phyloP scores from a whole-genome alignment of 2,888 invertebrate species.

The Steinernema scapterisci region DNA sequence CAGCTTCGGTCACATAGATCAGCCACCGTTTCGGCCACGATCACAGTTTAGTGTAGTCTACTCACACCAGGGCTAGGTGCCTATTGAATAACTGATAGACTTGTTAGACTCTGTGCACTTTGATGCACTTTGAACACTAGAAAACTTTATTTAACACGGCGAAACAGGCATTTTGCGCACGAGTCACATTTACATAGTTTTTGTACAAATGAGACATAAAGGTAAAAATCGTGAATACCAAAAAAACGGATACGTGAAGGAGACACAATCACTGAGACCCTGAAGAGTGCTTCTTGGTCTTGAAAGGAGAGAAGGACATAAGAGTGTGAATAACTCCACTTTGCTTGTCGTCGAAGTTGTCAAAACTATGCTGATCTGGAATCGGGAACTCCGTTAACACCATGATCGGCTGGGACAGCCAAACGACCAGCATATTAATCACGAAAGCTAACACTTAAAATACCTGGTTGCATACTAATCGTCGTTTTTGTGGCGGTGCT shows the following conservation, averaged over 20 bases:
- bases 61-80: no score
- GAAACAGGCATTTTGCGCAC: no score
- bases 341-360: constrained; percentile 2
- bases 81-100: no score
- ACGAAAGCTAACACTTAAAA: neutral
- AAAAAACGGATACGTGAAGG: neutral
- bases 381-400: constrained; percentile 1
- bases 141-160: no score
- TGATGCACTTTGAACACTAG: no score
- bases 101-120: no score
- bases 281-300: constrained; percentile 23
- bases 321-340: neutral
- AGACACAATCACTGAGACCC: neutral
- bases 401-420: neutral
- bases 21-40: no score
- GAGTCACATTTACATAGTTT: no score
- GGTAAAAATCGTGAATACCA: neutral
- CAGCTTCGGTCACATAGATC: no score
- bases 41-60: no score
- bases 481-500: neutral
- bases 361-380: constrained; percentile 13
- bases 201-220: no score
- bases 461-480: constrained; percentile 11
- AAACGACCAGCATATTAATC: constrained; percentile 12
- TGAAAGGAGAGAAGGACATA: constrained; percentile 11